Percentiles rank a stretch among this genome's conserved stretches.
Conservation (phyloP, 2,797 vertebrate species). For the Lepus oiostolus region DNA sequence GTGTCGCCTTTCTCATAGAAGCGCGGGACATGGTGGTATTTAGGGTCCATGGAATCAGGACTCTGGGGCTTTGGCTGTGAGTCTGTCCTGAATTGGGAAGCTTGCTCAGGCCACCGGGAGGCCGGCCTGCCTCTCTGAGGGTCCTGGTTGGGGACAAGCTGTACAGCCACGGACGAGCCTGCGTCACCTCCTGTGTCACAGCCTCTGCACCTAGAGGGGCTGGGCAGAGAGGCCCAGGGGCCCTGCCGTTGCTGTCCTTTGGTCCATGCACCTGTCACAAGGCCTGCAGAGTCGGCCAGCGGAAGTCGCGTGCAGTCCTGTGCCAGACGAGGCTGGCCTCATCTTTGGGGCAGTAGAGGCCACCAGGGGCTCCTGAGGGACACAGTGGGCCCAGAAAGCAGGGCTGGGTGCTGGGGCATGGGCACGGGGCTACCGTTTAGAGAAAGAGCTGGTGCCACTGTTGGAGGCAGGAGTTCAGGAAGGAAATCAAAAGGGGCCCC, state of each 20-base stretch:
- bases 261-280: no score
- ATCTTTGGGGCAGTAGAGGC: background rate
- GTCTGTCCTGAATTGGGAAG: background rate
- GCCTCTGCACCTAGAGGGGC: background rate
- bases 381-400: background rate
- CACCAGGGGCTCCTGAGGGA: background rate
- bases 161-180: background rate
- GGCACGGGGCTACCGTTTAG: fast-evolving
- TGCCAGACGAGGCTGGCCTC: background rate
- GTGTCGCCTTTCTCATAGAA: background rate
- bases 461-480: background rate
- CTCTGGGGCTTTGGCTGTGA: background rate
- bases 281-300: background rate
- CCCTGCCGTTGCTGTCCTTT: background rate
- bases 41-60: background rate
- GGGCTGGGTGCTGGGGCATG: background rate
- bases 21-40: background rate
- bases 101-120: background rate
- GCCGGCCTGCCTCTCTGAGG: background rate
- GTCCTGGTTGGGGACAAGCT: background rate
- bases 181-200: background rate
- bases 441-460: background rate
- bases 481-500: background rate
- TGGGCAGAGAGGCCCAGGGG: background rate
- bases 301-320: background rate